A percentile compares a stretch with the other conserved stretches of the same genome.
These are phyloP conservation scores for Mus minutoides DNA, from an alignment of 2,797 vertebrate species.

Conservation along the genomic window DNA sequence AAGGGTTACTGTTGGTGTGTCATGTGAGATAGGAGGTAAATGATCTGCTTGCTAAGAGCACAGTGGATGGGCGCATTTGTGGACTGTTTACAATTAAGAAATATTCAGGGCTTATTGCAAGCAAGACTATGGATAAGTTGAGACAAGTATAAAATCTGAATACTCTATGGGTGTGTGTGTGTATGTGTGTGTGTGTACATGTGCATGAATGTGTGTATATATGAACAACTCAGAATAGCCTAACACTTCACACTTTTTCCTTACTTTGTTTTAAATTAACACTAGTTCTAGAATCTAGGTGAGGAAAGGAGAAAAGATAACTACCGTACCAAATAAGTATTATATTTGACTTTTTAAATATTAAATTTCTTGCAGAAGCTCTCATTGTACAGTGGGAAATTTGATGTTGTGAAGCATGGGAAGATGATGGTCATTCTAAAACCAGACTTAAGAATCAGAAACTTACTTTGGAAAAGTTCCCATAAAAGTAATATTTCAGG, in stretches of 20 bases:
- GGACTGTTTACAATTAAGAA: conserved; percentile 66
- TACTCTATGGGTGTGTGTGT: not conserved
- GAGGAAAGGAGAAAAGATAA: conserved; percentile 51
- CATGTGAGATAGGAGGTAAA: not conserved
- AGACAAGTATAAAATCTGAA: conserved; percentile 18
- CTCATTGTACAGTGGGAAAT: conserved; percentile 59
- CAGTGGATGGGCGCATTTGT: conserved; percentile 22
- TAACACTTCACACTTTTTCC: not conserved
- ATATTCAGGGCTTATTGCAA: conserved; percentile 53
- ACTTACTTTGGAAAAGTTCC: not conserved
- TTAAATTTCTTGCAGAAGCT: conserved; percentile 13
- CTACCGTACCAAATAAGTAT: conserved; percentile 45
- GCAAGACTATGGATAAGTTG: conserved; percentile 20
- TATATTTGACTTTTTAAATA: conserved; percentile 49
- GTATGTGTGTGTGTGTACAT: accelerated
- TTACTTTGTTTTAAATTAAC: conserved; percentile 53
- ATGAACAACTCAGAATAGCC: not conserved
- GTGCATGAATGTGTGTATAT: not conserved
- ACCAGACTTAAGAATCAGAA: not conserved
- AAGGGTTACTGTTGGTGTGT: conserved; percentile 55
- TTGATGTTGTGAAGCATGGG: not conserved
- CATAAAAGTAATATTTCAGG: conserved; percentile 53
- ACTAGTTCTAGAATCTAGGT: not conserved
- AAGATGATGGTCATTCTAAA: not conserved
- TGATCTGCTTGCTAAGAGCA: conserved; percentile 27